Conservation (phyloP, 2,797 vertebrate genomes). For the Buceros bicornis region DNA sequence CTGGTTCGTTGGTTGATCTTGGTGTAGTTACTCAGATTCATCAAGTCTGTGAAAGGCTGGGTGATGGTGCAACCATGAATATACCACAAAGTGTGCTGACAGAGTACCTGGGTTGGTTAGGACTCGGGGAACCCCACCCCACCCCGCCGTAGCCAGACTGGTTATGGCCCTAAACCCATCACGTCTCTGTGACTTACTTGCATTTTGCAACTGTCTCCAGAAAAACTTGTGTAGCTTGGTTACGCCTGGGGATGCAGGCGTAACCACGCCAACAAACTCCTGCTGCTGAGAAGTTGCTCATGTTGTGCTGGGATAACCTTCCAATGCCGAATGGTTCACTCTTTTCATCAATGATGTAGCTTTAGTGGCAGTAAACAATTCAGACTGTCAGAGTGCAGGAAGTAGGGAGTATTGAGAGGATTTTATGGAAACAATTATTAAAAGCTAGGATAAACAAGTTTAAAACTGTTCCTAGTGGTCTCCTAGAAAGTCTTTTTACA, state of each 20-base stretch:
- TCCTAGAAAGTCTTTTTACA: constrained; percentile 1
- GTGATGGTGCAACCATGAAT: background rate
- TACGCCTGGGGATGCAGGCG: too few species aligned
- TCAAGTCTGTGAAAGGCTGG: background rate
- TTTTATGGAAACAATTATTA: background rate
- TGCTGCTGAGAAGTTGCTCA: background rate
- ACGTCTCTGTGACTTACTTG: background rate
- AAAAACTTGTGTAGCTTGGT: background rate
- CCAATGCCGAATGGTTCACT: background rate
- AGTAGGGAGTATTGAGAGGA: background rate
- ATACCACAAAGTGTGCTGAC: background rate
- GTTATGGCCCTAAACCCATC: background rate
- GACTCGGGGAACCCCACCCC: background rate
- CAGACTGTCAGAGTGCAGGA: background rate
- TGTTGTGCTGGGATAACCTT: background rate
- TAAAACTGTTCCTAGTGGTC: constrained; percentile 30
- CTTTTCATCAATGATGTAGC: background rate
- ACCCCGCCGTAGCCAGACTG: background rate
- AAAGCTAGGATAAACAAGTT: background rate
- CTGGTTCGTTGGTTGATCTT: background rate
- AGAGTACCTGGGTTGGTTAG: background rate
- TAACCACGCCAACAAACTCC: background rate
- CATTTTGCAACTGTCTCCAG: background rate
- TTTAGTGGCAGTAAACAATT: background rate
- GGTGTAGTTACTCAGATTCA: background rate